Base-by-base conservation (phyloP, 2,113 vertebrate species). In the Casuarius casuarius region DNA sequence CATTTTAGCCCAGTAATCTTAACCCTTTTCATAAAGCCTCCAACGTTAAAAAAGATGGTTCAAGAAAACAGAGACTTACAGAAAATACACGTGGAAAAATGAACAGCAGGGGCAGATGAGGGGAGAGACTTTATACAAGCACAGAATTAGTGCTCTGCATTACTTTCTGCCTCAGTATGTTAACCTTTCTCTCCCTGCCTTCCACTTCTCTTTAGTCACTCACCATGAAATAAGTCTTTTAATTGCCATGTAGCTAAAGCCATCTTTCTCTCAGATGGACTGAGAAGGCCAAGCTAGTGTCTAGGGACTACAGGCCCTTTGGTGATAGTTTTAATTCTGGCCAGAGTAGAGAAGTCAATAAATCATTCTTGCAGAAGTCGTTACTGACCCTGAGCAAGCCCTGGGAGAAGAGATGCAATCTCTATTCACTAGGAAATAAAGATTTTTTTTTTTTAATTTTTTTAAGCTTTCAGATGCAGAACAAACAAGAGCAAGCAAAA, bases 311-410 rank as follows among this genome's bases (percentile, higher is more conserved):
- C 76, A 92, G 92, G 89, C 93, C 92, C 91, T 93, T 94, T 91
- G 94, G 91, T 97, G 96, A 96, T 87, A 90, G 75, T 95, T 97
- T 97, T 96, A 97, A 97, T 98, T 97, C 97, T 96, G 95, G 90
- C 96, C 95, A 96, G 94, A 95, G 89, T 38, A 76, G 72, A 96
- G 80, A 97, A 97, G 95, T 97, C 97, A 97, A 97, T 97, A 97
- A 98, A 97, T 96, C 93, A 71, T 96, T 97, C 94, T 95, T 4
- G 7, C 91, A 96, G 95, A 95, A 97, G 96, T 93, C 91, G 91
- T 93, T 96, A 87, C 83, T 95, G 96, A 97, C 92, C 94, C 95
- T 90, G 73, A 97, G 94, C 92, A 94, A 96, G 90, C 83, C 93
- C 92, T 94, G 59, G n/a, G 78, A 97, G 90, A 65, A 94, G 81